These are phyloP conservation scores for Drosophila novamexicana DNA, from an alignment of 1,140 invertebrate species.

Conservation along the genomic window DNA sequence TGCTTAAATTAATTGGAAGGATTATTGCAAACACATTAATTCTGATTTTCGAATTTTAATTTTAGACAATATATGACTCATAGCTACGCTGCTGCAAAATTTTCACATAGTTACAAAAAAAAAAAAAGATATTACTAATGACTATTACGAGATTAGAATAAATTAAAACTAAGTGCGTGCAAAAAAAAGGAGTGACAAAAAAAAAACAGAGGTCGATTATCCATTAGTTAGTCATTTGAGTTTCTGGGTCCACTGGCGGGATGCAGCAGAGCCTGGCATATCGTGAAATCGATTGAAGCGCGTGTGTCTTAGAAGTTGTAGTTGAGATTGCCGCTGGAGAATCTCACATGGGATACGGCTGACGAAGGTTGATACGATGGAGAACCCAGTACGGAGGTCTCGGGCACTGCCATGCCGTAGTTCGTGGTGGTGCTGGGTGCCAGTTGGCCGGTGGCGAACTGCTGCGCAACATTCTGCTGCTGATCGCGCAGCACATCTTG, in stretches of 20 bases:
- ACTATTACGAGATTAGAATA: constrained; percentile 6
- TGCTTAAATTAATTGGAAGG: too few relatives aligned
- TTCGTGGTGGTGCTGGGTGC: constrained; percentile 54
- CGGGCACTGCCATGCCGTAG: constrained; percentile 56
- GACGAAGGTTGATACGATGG: constrained; percentile 53
- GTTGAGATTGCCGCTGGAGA: constrained; percentile 68
- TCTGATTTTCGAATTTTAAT: background rate
- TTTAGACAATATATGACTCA: background rate
- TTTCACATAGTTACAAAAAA: constrained; percentile 1
- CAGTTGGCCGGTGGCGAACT: constrained; percentile 57
- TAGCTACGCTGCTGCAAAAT: constrained; percentile 4
- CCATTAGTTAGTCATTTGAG: background rate
- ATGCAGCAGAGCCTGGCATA: background rate
- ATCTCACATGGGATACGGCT: constrained; percentile 75
- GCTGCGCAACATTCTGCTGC: constrained; percentile 64
- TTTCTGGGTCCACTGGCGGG: background rate
- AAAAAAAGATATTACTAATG: background rate
- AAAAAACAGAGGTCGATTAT: background rate
- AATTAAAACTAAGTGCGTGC: background rate
- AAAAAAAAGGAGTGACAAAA: background rate
- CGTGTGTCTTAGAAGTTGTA: constrained; percentile 61
- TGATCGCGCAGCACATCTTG: constrained; percentile 65
- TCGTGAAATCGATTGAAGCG: too few relatives aligned
- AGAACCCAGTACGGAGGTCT: constrained; percentile 44
- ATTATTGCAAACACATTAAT: background rate